Evolutionary conservation across 2,797 vertebrate genomes (phyloP).

Genomic region (Atherinosoma microstoma): DNA sequence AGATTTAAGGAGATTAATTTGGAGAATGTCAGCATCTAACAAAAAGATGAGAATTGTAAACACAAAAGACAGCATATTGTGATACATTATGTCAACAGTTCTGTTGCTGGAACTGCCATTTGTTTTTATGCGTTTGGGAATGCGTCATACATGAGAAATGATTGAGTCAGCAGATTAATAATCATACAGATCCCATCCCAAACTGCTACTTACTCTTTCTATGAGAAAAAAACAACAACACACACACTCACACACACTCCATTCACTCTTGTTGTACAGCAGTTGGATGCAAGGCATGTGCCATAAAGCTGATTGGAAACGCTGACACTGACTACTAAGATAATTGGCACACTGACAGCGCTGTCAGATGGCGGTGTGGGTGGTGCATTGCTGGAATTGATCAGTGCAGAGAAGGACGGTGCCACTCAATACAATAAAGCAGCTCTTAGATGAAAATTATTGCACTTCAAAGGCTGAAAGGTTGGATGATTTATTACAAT

Average conservation of each 20-base stretch:
- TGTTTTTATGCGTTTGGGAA: conserved; percentile 33
- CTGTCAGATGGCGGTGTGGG: conserved; percentile 70
- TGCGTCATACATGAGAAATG: conserved; percentile 33
- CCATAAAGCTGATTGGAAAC: conserved; percentile 69
- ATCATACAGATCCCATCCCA: conserved; percentile 33
- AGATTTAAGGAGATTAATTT: conserved; percentile 11
- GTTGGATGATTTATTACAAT: conserved; percentile 70
- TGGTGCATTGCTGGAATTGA: conserved; percentile 62
- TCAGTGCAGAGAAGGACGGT: conserved; percentile 62
- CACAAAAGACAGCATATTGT: background rate
- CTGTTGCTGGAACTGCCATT: conserved; percentile 30
- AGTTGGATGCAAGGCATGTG: conserved; percentile 56
- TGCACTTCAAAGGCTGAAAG: conserved; percentile 67
- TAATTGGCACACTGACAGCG: conserved; percentile 69
- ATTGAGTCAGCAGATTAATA: conserved; percentile 52
- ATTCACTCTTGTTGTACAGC: conserved; percentile 35
- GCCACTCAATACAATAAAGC: conserved; percentile 71
- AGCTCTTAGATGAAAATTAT: conserved; percentile 69
- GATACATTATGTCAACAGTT: conserved; percentile 4
- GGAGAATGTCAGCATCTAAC: conserved; percentile 20
- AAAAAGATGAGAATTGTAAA: conserved; percentile 16
- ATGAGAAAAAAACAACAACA: conserved; percentile 18
- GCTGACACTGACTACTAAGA: conserved; percentile 68
- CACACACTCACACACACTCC: background rate
- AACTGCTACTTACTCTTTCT: conserved; percentile 31